These are phyloP conservation scores for Coleophora deauratella DNA, from an alignment of 2,888 invertebrate species.

Conservation along the genomic window DNA sequence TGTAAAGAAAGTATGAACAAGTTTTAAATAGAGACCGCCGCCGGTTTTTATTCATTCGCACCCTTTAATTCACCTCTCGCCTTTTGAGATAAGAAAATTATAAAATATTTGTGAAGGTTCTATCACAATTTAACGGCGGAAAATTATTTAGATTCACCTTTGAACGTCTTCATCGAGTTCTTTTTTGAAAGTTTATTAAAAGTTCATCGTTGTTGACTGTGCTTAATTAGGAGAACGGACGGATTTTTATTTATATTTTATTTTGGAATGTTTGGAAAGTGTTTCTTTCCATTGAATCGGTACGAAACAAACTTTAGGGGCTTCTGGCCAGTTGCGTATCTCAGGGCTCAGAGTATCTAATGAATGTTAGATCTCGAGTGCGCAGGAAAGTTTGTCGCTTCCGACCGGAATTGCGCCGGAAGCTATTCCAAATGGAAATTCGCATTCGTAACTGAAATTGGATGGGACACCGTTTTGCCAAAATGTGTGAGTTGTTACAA, in stretches of 20 bases:
- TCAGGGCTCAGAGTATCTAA: too few species aligned
- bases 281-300: too few species aligned
- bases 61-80: background rate
- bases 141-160: too few species aligned
- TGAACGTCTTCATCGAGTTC: too few species aligned
- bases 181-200: too few species aligned
- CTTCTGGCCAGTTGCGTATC: too few species aligned
- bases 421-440: slow-evolving; percentile 23
- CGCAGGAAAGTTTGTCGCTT: background rate
- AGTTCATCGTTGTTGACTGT: too few species aligned
- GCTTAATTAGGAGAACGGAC: background rate
- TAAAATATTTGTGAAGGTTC: background rate
- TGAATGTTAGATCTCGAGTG: background rate
- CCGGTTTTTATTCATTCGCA: background rate
- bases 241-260: too few species aligned
- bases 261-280: too few species aligned
- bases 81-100: background rate
- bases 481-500: background rate
- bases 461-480: background rate
- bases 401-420: background rate
- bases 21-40: slow-evolving; percentile 1
- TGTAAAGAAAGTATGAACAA: slow-evolving; percentile 7
- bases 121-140: too few species aligned
- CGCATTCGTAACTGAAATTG: slow-evolving; percentile 5
- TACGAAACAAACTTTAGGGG: too few species aligned